A percentile compares a stretch with the other conserved stretches of the same genome.
Conservation (phyloP, 1,140 invertebrate genomes). For the Tribolium castaneum region DNA sequence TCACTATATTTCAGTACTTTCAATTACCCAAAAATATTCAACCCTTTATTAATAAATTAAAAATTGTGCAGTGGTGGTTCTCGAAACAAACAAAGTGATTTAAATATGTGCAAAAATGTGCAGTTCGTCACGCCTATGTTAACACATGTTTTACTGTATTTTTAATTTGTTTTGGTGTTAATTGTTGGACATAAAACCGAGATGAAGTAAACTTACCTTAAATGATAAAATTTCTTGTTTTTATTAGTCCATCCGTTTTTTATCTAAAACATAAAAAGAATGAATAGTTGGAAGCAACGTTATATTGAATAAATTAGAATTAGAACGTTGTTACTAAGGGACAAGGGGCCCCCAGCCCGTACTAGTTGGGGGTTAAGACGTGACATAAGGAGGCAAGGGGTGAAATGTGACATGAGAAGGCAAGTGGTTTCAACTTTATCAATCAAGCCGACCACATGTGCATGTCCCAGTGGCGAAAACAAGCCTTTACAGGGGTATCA, state of each 20-base stretch:
- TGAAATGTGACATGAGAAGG: neutral
- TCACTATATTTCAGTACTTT: too few species aligned
- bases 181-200: neutral
- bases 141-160: neutral
- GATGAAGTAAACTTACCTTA: neutral
- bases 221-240: neutral
- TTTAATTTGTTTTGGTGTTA: neutral
- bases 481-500: neutral
- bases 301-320: too few species aligned
- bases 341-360: neutral
- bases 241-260: slow-evolving; percentile 4
- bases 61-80: too few species aligned
- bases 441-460: neutral
- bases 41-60: too few species aligned
- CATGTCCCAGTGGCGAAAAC: neutral
- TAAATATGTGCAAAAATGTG: too few species aligned
- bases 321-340: neutral
- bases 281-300: neutral
- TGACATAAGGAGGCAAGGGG: neutral
- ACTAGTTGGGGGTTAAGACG: neutral
- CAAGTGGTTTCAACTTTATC: slow-evolving; percentile 9
- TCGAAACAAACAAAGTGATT: too few species aligned
- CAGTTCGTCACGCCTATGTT: neutral
- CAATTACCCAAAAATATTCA: too few species aligned
- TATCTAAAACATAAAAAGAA: slow-evolving; percentile 1